Evolutionary conservation across 1,140 invertebrate genomes (phyloP), one percentile per base, ranked within the genome.

Genomic region (Holcopasites calliopsidis): DNA sequence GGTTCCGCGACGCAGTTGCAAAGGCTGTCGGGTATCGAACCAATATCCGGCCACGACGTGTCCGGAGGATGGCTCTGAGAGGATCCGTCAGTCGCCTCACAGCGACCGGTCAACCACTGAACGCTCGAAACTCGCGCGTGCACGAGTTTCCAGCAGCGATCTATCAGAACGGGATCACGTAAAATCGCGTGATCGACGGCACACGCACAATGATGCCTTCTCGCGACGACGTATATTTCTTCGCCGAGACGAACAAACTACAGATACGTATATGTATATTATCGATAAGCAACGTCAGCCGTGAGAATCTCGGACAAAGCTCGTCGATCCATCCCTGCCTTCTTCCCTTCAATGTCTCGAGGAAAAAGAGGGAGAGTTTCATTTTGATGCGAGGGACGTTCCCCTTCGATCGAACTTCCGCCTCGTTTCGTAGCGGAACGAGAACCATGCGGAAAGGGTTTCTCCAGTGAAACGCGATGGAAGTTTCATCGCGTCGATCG

Each of bases 61-160:
- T 92, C 93, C 50, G 91, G 93, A 6, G 94, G 94, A 66, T 94
- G 94, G 94, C 92, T 94, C 77, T 94, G 91, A 92, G 77, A 54
- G 62, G 58, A 71, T 68, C 60, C 77, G 38, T 10, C 52, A 65
- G 64, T 78, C 78, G 76, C 68, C 55, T 2, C n/a, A 16, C 33
- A 21, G 73, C 74, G 79, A 66, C 72, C 55, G 5, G 52, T 52
- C 73, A 69, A 49, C 44, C 64, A 64, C n/a, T n/a, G n/a, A n/a
- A n/a, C n/a, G n/a, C n/a, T 44, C 35, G 74, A 8, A 18, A n/a
- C 44, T 47, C 44, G 44, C 16, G n/a, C 44, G 44, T n/a, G 44
- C 11, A 16, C 3, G 44, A 47, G 44, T n/a, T n/a, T n/a, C n/a
- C n/a, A n/a, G n/a, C n/a, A 47, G 16, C 44, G 44, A 47, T 47